These are phyloP conservation scores for Allygus modestus DNA, from an alignment of 2,888 invertebrate genomes.

Conservation along the genomic window DNA sequence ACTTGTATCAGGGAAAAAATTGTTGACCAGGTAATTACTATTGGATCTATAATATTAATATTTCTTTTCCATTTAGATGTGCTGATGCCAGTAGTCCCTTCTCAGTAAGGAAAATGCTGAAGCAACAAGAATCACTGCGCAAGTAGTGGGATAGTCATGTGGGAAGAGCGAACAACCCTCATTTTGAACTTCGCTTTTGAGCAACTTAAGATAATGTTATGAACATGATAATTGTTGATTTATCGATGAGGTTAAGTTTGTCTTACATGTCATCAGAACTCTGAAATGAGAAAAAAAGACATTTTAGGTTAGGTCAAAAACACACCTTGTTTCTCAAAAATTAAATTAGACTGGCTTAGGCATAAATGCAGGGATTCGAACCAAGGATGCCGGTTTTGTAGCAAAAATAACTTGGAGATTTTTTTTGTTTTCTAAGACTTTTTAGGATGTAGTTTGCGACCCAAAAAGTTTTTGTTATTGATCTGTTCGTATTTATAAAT, in stretches of 20 bases:
- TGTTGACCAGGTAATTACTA: too few relatives aligned
- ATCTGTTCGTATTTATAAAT: too few relatives aligned
- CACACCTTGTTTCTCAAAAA: neutral
- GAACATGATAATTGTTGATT: neutral
- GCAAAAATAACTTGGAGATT: too few relatives aligned
- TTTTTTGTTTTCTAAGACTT: too few relatives aligned
- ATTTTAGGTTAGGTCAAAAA: constrained; percentile 19
- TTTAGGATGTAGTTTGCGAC: too few relatives aligned
- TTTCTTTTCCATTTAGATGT: constrained; percentile 6
- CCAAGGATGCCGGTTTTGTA: too few relatives aligned
- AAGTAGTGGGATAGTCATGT: constrained; percentile 9
- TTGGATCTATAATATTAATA: too few relatives aligned
- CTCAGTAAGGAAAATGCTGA: constrained; percentile 22
- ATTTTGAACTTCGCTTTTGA: neutral
- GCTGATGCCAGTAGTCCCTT: constrained; percentile 51
- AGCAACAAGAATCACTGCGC: constrained; percentile 3
- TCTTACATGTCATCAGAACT: constrained; percentile 38
- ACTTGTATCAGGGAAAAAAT: too few relatives aligned
- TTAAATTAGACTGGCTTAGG: neutral
- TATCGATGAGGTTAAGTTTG: neutral
- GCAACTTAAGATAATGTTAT: neutral
- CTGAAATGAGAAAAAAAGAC: constrained; percentile 12
- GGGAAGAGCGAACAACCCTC: neutral
- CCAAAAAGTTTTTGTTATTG: too few relatives aligned
- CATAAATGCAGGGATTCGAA: too few relatives aligned